phyloP scores from a whole-genome alignment of 30 jellyfish, hydroid and myxozoan genomes.

The Mastigias papua region DNA sequence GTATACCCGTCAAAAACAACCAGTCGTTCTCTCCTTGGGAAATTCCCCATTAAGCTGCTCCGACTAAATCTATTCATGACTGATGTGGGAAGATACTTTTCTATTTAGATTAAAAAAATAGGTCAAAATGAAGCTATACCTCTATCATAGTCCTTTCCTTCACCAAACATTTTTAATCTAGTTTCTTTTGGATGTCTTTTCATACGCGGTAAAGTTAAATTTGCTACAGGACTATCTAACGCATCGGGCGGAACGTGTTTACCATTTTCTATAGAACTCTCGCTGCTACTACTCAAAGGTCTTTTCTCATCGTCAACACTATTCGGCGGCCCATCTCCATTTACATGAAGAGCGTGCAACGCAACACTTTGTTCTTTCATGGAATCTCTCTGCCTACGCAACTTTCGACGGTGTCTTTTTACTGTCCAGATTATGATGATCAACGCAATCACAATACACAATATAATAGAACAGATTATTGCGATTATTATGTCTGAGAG shows the following conservation, averaged over 20 bases:
- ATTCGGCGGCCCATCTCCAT: slow-evolving; percentile 16
- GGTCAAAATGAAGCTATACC: slow-evolving; percentile 67
- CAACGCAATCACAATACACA: slow-evolving; percentile 58
- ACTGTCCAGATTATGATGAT: slow-evolving; percentile 29
- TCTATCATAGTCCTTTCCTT: slow-evolving; percentile 54
- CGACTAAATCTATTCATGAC: too few relatives aligned
- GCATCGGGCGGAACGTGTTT: slow-evolving; percentile 19
- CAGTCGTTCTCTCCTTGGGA: too few relatives aligned
- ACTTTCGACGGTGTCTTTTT: slow-evolving; percentile 41
- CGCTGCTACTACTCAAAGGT: slow-evolving; percentile 66
- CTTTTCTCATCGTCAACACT: slow-evolving; percentile 30
- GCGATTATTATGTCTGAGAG: slow-evolving; percentile 67
- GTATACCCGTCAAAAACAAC: too few relatives aligned
- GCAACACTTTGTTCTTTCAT: slow-evolving; percentile 10
- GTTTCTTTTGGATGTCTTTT: slow-evolving; percentile 40
- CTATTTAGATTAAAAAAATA: too few relatives aligned
- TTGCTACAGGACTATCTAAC: slow-evolving; percentile 64
- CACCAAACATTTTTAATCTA: slow-evolving; percentile 73
- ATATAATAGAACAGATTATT: slow-evolving; percentile 41
- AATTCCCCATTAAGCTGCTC: too few relatives aligned
- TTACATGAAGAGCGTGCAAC: slow-evolving; percentile 11
- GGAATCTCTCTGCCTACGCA: not conserved
- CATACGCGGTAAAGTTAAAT: slow-evolving; percentile 32
- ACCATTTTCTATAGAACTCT: slow-evolving; percentile 52
- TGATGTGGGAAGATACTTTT: too few relatives aligned